Base-by-base conservation (phyloP, 2,888 invertebrate species). In the Sipha maydis region DNA sequence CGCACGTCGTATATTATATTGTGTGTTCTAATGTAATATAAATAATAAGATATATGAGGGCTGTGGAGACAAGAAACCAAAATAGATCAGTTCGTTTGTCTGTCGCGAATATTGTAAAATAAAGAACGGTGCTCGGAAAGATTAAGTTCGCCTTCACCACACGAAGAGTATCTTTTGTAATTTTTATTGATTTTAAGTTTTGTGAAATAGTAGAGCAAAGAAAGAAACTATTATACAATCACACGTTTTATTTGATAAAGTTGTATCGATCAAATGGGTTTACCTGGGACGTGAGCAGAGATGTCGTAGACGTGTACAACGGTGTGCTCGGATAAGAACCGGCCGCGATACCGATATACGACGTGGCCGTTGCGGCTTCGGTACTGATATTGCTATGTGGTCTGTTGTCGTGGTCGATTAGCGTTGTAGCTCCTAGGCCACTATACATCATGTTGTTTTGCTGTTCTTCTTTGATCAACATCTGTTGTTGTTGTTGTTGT, bases 241-340 rank as follows among this genome's bases (percentile, higher is more conserved):
- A 14, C 14, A 14, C 14, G 11, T 14, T 48, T 48, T 3, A 14
- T 11, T 14, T 11, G 14, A 48, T 14, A 14, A 48, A 11, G 48
- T 48, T 3, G 48, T 48, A 48, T 48, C 48, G 48, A 48, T 14
- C 48, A 48, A 2, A 11, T 14, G 54, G 56, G 83, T 86, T 90
- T 83, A 91, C 91, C 89, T 90, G 90, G 21, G 90, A 90, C 76
- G 90, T 85, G 31, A 90, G 90, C 17, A 90, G 90, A 19, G 90
- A 90, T 48, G 88, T 38, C 25, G 88, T 76, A 17, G 91, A 85
- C 38, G 91, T 89, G 88, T 88, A 88, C n/a, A 88, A 67, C n/a
- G 90, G 89, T 31, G 90, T 89, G 56, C 89, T 89, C 56, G 89
- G 69, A 73, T 89, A 90, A 14, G 86, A 85, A 9, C 89, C 89